Evolutionary conservation across 2,888 invertebrate species (phyloP), one percentile per base, ranked within the genome.

Genomic region (Acrocyrtus sp.): DNA sequence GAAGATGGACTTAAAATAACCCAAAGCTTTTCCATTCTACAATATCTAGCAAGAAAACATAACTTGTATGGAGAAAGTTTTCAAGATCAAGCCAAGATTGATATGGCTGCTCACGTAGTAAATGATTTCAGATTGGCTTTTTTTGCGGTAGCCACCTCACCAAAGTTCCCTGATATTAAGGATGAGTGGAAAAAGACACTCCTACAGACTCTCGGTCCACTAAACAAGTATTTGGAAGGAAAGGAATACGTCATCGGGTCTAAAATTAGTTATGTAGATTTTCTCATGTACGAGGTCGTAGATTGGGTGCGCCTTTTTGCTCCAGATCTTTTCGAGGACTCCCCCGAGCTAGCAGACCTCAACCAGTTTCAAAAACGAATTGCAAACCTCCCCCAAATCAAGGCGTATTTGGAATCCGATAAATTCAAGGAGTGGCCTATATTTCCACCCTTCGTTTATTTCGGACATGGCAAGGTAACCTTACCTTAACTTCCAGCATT

Each of bases 131-230:
- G 62, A n/a, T 56, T 47, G 48, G 45, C 53, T n/a, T 54, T 56
- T 12, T 69, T 61, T 61, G 41, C 62, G 27, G 56, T 56, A 1
- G 61, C 61, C 41, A 69, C 54, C 24, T 24, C 61, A 1, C 34
- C 61, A 10, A 26, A 69, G 6, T 69, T 69, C 43, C 54, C 54
- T 69, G 62, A 69, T 24, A 54, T 69, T 34, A 69, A 69, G n/a
- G 56, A 53, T 4, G 62, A 62, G 5, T 69, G 69, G 69, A 69
- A 61, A 21, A 54, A 48, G 21, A 62, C 69, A 4, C 27, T 69
- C 56, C 69, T 62, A 8, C 10, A n/a, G 10, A 45, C 54, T 12
- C 29, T 62, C 10, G 41, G 48, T 19, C 62, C 61, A 48, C 19
- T 69, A 48, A 69, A 24, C 50, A 54, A 41, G n/a, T 69, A 62